These are phyloP conservation scores for Nymphalis io DNA, from an alignment of 1,140 invertebrate genomes.

Conservation along the genomic window DNA sequence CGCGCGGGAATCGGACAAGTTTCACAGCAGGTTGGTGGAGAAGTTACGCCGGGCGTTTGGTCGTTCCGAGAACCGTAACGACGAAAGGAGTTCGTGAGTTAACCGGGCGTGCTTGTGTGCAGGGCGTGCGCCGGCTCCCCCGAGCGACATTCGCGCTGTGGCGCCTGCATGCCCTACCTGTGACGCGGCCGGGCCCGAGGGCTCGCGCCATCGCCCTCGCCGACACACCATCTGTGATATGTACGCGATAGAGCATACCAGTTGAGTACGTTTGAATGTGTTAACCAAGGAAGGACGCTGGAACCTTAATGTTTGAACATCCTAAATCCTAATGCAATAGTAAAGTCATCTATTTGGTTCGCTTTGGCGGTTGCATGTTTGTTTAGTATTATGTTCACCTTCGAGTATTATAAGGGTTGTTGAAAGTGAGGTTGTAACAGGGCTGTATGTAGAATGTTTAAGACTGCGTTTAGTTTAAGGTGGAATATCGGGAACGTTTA, in stretches of 20 bases:
- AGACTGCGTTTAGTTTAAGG: conserved; percentile 75
- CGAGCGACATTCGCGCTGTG: conserved; percentile 67
- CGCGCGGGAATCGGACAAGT: conserved; percentile 88
- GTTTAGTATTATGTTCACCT: conserved; percentile 20
- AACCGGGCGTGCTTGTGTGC: conserved; percentile 70
- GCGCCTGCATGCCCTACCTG: conserved; percentile 76
- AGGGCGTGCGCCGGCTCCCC: conserved; percentile 70
- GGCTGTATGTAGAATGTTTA: conserved; percentile 64
- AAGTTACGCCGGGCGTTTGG: conserved; percentile 89
- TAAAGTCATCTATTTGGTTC: conserved; percentile 51
- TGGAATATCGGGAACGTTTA: conserved; percentile 28
- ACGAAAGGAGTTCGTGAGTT: conserved; percentile 77
- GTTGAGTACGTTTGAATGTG: conserved; percentile 68
- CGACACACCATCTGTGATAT: conserved; percentile 72
- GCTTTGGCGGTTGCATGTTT: conserved; percentile 63
- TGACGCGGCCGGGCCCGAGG: conserved; percentile 49
- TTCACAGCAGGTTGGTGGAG: conserved; percentile 91
- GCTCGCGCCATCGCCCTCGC: conserved; percentile 37
- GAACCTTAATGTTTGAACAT: conserved; percentile 33
- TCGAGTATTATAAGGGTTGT: conserved; percentile 25
- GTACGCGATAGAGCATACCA: conserved; percentile 55
- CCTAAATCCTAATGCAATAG: conserved; percentile 47
- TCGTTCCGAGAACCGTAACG: conserved; percentile 79
- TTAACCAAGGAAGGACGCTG: conserved; percentile 35
- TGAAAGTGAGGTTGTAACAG: conserved; percentile 52